Evolutionary conservation across 1,140 invertebrate species (phyloP), one percentile per base, ranked within the genome.

Genomic region (Drosophila pandora): DNA sequence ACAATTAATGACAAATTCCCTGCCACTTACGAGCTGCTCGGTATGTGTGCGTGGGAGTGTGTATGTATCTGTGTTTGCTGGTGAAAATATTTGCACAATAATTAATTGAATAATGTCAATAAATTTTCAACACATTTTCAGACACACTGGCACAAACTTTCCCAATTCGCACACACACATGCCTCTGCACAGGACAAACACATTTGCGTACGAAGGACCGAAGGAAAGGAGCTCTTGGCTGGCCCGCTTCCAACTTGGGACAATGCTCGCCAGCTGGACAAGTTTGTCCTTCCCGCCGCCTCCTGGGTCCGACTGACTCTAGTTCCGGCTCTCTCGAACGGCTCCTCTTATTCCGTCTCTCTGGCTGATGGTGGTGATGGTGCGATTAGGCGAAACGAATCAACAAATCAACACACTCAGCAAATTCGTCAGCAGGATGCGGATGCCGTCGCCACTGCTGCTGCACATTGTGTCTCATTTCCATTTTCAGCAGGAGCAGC

Each of bases 101-200:
- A 91, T 90, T 90, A 91, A 91, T 90, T 91, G 90, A 90, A 81
- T 88, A 90, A 91, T 91, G 85, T 90, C 89, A 90, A 91, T 90
- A 90, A 83, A 88, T 81, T 91, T 91, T 88, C 83, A 88, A 90
- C 89, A 90, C 89, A 90, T 90, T 76, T 84, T 49, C 76, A 74
- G 64, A 64, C 76, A 72, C 71, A 55, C 43, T 47, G 8, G 43
- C 53, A 78, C 39, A 85, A 85, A 85, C 83, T 82, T 85, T 85
- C 62, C 49, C 53, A 50, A 50, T 47, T 41, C 50, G 25, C 25
- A 74, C 70, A 52, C 52, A 25, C 79, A 83, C 79, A 83, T 84
- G 76, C 76, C 80, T 74, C 72, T 71, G 82, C 74, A 79, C 79
- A 87, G 79, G 83, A 88, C 83, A 85, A 85, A 85, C 82, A 85